Base-by-base conservation (phyloP, 2,797 vertebrate genomes). In the Buphagus erythrorhynchus region DNA sequence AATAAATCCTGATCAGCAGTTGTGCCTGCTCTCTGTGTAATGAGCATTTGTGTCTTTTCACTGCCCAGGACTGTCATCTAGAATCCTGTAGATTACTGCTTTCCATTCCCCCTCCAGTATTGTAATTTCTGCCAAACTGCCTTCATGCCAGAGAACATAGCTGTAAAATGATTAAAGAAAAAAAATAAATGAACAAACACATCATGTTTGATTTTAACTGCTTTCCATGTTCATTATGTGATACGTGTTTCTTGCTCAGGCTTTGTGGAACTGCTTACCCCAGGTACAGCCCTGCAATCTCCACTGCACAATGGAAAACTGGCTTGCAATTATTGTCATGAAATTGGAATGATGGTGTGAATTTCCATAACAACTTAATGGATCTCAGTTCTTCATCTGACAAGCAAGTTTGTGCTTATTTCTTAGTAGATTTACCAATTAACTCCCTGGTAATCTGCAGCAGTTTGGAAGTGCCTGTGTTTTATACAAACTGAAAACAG, bases 1-100 rank as follows among this genome's bases (percentile, higher is more conserved):
- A 96, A 95, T 97, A 94, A 96, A 95, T 95, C 91, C 96, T 66
- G 75, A 86, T 91, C 22, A 72, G 81, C 42, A 68, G 49, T 94
- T 78, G 61, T 67, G 65, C 57, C 88, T 65, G 54, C 52, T 95
- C 29, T 4, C 73, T 43, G 22, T 73, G 54, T 58, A 93, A 97
- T 94, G 72, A 96, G 81, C 52, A 75, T 85, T 85, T 90, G 75
- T 36, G 36, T 59, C 67, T 90, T 96, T 90, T 58, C 49, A 31
- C 82, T 94, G 88, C 76, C 80, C 78, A 46, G 28, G 74, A 91
- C 61, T 40, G 38, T 83, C 71, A 90, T 75, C 45, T 68, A 86
- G 72, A 93, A 66, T 72, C 76, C 88, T 72, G 54, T 45, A 87
- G 90, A 88, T 59, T 65, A 52, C 59, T 10, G 48, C 61, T 76